Conservation (phyloP, 2,888 invertebrate genomes). For the Cantharis rufa region DNA sequence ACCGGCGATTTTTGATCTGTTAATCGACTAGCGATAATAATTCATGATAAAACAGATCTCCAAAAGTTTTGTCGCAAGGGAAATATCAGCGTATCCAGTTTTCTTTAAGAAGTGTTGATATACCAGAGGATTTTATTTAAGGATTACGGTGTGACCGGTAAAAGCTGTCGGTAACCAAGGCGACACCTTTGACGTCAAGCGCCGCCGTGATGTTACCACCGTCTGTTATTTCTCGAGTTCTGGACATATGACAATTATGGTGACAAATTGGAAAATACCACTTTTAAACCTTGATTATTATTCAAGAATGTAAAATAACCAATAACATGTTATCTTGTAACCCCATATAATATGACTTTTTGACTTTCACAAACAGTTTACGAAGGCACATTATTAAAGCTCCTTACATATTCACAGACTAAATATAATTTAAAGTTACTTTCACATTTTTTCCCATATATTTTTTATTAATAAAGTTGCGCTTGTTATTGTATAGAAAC, state of each 20-base stretch:
- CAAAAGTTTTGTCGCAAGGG: background rate
- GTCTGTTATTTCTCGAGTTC: slow-evolving; percentile 18
- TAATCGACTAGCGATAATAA: background rate
- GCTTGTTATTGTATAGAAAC: background rate
- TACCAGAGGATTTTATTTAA: slow-evolving; percentile 13
- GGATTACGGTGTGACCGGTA: slow-evolving; percentile 36
- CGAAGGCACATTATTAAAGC: background rate
- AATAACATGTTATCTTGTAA: background rate
- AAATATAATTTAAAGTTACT: background rate
- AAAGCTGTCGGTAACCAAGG: slow-evolving; percentile 39
- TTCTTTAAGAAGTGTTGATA: slow-evolving; percentile 16
- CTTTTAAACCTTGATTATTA: background rate
- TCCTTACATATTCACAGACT: background rate
- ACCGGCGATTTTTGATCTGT: too few relatives aligned
- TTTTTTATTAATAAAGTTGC: background rate
- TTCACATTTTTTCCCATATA: background rate
- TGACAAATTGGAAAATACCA: slow-evolving; percentile 10
- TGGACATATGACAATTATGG: slow-evolving; percentile 21
- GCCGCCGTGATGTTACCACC: slow-evolving; percentile 16
- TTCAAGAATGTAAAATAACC: background rate
- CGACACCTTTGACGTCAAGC: slow-evolving; percentile 41
- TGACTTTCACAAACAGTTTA: background rate
- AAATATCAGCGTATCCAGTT: background rate
- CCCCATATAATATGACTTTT: background rate
- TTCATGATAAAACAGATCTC: background rate